These are phyloP conservation scores for Drymonia ruficornis DNA, from an alignment of 2,888 invertebrate species.

Conservation along the genomic window DNA sequence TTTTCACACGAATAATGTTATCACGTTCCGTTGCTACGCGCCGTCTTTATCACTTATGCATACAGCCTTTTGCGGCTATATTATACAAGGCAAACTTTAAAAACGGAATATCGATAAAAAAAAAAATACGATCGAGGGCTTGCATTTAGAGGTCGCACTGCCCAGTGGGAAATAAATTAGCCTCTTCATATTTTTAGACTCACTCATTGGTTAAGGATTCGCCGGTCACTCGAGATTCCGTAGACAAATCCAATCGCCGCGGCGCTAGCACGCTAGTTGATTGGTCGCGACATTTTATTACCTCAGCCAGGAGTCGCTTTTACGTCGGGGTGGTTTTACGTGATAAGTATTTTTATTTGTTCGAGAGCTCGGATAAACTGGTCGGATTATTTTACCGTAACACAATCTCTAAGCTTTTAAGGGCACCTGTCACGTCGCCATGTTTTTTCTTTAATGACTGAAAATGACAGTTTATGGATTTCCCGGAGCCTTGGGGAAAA, in stretches of 20 bases:
- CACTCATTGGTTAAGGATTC: neutral
- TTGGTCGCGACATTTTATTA: constrained; percentile 60
- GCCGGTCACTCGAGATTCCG: neutral
- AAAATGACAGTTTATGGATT: constrained; percentile 13
- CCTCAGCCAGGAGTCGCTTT: constrained; percentile 45
- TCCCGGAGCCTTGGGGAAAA: constrained; percentile 7
- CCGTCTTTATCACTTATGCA: constrained; percentile 50
- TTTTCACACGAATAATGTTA: constrained; percentile 75
- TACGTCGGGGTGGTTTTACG: constrained; percentile 55
- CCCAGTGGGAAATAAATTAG: neutral
- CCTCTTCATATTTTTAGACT: neutral
- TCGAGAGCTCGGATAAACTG: constrained; percentile 57
- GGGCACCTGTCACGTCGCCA: constrained; percentile 51
- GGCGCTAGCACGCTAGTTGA: constrained; percentile 47
- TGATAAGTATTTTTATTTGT: constrained; percentile 76
- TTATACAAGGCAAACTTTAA: neutral
- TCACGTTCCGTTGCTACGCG: constrained; percentile 57
- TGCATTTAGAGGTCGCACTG: neutral
- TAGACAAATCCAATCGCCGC: constrained; percentile 53
- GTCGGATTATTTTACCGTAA: constrained; percentile 57
- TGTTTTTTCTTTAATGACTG: constrained; percentile 25
- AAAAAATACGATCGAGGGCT: neutral
- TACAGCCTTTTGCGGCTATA: constrained; percentile 24
- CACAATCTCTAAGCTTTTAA: constrained; percentile 61
- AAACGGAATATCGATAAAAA: neutral